phyloP scores from a whole-genome alignment of 2,113 vertebrate species.

The Rynchops niger region DNA sequence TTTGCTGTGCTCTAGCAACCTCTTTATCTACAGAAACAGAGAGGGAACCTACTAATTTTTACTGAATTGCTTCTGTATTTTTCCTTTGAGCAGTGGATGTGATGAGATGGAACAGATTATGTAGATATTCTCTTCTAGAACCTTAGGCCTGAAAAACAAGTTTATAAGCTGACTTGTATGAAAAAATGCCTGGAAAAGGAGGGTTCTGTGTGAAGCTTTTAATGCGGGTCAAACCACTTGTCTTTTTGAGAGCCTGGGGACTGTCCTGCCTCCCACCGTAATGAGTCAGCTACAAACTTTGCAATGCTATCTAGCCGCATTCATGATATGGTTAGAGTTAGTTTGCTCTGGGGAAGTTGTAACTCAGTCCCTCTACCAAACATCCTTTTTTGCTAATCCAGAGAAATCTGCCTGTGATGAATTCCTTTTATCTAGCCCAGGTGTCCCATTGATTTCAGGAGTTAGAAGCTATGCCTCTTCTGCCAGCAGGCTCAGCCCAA shows the following conservation, averaged over 20 bases:
- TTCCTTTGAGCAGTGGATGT: not conserved
- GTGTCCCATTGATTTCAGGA: conserved; percentile 19
- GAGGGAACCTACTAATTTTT: not conserved
- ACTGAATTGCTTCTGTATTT: not conserved
- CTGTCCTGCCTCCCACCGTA: not conserved
- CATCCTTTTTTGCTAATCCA: not conserved
- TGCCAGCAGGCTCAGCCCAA: not conserved
- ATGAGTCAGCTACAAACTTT: not conserved
- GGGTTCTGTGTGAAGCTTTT: not conserved
- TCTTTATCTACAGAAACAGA: not conserved
- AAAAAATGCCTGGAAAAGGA: not conserved
- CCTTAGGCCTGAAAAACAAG: not conserved
- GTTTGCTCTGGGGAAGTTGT: not conserved
- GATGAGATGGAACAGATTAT: not conserved
- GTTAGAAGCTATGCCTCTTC: not conserved
- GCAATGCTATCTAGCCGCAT: not conserved
- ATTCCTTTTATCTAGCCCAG: conserved; percentile 17
- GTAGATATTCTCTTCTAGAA: not conserved
- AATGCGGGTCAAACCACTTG: not conserved
- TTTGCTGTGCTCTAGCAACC: not conserved
- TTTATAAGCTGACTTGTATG: not conserved
- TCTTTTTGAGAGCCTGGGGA: not conserved
- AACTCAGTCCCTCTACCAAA: not conserved
- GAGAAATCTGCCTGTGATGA: not conserved
- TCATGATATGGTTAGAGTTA: not conserved